phyloP scores from a whole-genome alignment of 35 echinoderm and acorn worm genomes.

The Apostichopus californicus region DNA sequence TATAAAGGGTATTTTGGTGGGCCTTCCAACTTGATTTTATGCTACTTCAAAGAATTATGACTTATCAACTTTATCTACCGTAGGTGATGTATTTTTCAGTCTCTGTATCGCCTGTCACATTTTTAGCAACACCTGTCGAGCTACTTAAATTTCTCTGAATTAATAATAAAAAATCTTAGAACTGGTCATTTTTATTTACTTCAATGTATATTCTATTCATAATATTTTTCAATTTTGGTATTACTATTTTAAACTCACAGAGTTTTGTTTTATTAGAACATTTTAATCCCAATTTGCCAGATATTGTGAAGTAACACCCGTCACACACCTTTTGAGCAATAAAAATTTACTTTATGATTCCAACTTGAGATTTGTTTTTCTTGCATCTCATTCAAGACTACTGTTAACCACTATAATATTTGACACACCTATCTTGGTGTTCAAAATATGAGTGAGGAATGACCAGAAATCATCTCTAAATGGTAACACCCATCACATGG shows the following conservation, averaged over 20 bases:
- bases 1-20: background rate
- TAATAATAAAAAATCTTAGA: no score
- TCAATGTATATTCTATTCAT: no score
- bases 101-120: background rate
- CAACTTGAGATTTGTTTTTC: background rate
- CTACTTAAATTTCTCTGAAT: background rate
- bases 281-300: background rate
- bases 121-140: background rate
- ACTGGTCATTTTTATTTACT: no score
- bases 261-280: background rate
- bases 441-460: background rate
- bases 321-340: conserved; percentile 1
- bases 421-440: background rate
- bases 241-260: background rate
- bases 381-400: background rate
- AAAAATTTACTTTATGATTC: background rate
- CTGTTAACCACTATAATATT: background rate
- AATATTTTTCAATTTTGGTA: background rate
- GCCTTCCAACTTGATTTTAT: background rate
- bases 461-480: background rate
- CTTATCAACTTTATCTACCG: background rate
- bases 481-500: background rate
- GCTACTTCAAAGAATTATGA: background rate
- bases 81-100: background rate
- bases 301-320: background rate